These are phyloP conservation scores for Setophaga coronata DNA, from an alignment of 2,113 vertebrate genomes.

Conservation along the genomic window DNA sequence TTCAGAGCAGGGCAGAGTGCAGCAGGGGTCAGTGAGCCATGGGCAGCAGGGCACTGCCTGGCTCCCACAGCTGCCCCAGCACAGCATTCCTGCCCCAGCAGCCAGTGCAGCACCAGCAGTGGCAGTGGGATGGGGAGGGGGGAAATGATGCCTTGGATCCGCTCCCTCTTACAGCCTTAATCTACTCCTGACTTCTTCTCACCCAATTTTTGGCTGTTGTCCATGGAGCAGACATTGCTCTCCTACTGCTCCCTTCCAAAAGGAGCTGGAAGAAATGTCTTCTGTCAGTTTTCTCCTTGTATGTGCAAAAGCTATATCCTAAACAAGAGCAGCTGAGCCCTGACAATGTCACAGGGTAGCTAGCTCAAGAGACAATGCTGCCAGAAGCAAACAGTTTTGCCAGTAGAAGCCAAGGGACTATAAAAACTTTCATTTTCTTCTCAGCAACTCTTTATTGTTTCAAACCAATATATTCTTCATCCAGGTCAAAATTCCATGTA, in stretches of 20 bases:
- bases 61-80: rapidly evolving
- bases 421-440: background rate
- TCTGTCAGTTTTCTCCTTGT: conserved; percentile 22
- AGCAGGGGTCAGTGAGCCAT: background rate
- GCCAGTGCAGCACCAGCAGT: background rate
- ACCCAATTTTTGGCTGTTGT: conserved; percentile 6
- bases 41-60: background rate
- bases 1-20: background rate
- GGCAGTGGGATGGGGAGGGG: background rate
- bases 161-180: conserved; percentile 34
- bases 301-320: conserved; percentile 22
- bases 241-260: conserved; percentile 27
- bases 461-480: background rate
- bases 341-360: background rate
- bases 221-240: conserved; percentile 18
- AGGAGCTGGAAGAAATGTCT: conserved; percentile 14
- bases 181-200: conserved; percentile 29
- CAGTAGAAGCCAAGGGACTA: background rate
- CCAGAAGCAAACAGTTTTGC: background rate
- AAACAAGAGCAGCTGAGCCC: background rate
- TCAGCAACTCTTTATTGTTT: background rate
- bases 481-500: background rate
- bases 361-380: background rate
- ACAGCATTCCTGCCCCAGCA: background rate
- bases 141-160: conserved; percentile 7